Evolutionary conservation across 64 coral and sea anemone species (phyloP), one percentile per base, ranked within the genome.

Genomic region (Cladopsammia gracilis): DNA sequence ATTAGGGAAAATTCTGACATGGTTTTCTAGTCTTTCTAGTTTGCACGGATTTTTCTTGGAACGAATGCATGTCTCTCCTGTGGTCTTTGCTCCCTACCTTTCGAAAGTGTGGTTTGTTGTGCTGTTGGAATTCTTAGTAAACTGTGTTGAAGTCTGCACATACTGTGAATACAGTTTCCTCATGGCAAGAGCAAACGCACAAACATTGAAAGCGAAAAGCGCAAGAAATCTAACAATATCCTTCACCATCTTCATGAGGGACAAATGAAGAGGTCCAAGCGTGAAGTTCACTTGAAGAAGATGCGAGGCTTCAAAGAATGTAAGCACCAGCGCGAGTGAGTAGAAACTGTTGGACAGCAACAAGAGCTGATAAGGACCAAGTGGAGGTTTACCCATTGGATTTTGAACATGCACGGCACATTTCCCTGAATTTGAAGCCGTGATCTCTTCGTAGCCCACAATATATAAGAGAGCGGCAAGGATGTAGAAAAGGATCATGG

Each of bases 81-180:
- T 69, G 20, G 65, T 69, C 65, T 69, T 10, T 25, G 65, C 6
- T 69, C 10, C 64, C 49, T 73, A 91, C 89, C 69, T 64, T 83
- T 83, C 64, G 45, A 83, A 91, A 7, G 44, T 49, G 56, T 82
- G 77, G 23, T 3, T 82, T 20, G 20, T 56, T 0, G 80, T 84
- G 74, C 22, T 50, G 59, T 56, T 64, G 45, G 24, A 49, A 12
- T 6, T 1, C 8, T 11, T n/a, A 25, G 6, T 7, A 13, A 23
- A 11, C 0, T 84, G 68, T 70, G 62, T 19, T 19, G 85, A n/a
- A 6, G 78, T 91, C 25, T 74, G 65, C 14, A 85, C 60, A 53
- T 92, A 88, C 76, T 88, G 89, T 13, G 94, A 96, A 62, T 96
- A 96, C 16, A 96, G 76, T 79, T 92, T 96, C 57, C 70, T 96